phyloP scores from a whole-genome alignment of 1,140 invertebrate genomes.

The Hyles vespertilio region DNA sequence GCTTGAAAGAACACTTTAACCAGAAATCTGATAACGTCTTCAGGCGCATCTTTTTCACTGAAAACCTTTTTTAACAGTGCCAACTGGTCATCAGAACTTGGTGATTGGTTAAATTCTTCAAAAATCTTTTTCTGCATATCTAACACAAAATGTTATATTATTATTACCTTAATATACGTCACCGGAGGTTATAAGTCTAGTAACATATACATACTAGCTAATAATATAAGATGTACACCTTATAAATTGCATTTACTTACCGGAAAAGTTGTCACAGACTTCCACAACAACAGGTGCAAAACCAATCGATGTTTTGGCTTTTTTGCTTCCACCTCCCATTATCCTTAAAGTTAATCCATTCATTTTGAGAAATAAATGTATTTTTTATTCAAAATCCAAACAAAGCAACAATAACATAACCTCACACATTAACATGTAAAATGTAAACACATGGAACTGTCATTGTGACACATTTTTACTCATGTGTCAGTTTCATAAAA shows the following conservation, averaged over 20 bases:
- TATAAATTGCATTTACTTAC: constrained; percentile 18
- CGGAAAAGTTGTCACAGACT: constrained; percentile 13
- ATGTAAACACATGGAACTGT: constrained; percentile 1
- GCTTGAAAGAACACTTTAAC: constrained; percentile 41
- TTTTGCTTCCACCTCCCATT: constrained; percentile 33
- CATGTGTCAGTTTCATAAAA: too few relatives aligned
- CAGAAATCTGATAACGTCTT: constrained; percentile 33
- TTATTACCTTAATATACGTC: background rate
- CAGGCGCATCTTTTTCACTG: constrained; percentile 10
- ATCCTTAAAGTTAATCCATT: constrained; percentile 48
- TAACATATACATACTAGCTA: too few relatives aligned
- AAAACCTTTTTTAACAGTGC: constrained; percentile 32
- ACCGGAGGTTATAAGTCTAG: too few relatives aligned
- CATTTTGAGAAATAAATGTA: constrained; percentile 25
- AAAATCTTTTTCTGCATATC: constrained; percentile 19
- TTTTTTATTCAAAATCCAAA: constrained; percentile 6
- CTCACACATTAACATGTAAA: background rate
- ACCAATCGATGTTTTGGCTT: constrained; percentile 31
- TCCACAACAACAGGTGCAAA: constrained; percentile 32
- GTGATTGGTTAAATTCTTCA: constrained; percentile 27
- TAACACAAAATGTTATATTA: constrained; percentile 18
- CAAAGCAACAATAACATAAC: background rate
- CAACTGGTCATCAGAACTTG: constrained; percentile 41
- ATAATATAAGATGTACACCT: background rate
- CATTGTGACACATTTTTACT: too few relatives aligned